A percentile compares a stretch with the other conserved stretches of the same genome.
phyloP scores from a whole-genome alignment of 1,140 invertebrate genomes.

The Theocolax elegans region DNA sequence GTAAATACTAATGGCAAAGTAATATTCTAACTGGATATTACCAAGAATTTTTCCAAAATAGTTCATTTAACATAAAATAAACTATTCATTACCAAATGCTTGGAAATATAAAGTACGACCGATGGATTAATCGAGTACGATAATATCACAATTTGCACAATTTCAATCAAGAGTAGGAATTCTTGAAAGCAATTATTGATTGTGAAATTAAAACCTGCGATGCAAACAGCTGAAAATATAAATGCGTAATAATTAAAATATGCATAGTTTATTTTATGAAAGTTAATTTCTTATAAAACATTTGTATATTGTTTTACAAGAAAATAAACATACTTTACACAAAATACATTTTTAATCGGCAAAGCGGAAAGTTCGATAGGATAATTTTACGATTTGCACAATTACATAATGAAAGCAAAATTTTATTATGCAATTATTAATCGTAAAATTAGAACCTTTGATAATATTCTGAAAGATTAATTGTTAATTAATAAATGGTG shows the following conservation, averaged over 20 bases:
- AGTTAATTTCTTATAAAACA: too few relatives aligned
- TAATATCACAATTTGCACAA: constrained; percentile 6
- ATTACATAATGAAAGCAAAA: neutral
- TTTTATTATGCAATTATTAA: neutral
- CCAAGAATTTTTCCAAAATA: neutral
- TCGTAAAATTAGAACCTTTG: constrained; percentile 3
- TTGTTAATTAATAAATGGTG: neutral
- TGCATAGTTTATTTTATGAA: too few relatives aligned
- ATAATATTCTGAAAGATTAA: neutral
- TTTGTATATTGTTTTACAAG: too few relatives aligned
- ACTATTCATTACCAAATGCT: too few relatives aligned
- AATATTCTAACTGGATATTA: neutral
- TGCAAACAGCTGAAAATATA: neutral
- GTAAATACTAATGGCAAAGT: neutral
- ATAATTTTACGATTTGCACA: constrained; percentile 7
- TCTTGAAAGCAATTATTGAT: neutral
- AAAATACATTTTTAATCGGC: too few relatives aligned
- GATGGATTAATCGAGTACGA: neutral
- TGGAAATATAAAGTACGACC: too few relatives aligned
- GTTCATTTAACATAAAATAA: too few relatives aligned
- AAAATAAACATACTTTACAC: too few relatives aligned
- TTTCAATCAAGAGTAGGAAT: constrained; percentile 13
- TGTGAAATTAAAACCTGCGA: constrained; percentile 6
- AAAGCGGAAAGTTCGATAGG: too few relatives aligned
- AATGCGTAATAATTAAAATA: too few relatives aligned